A percentile compares a stretch with the other conserved stretches of the same genome.
Evolutionary conservation across 2,113 vertebrate genomes (phyloP).

Genomic region (Ciconia maguari): DNA sequence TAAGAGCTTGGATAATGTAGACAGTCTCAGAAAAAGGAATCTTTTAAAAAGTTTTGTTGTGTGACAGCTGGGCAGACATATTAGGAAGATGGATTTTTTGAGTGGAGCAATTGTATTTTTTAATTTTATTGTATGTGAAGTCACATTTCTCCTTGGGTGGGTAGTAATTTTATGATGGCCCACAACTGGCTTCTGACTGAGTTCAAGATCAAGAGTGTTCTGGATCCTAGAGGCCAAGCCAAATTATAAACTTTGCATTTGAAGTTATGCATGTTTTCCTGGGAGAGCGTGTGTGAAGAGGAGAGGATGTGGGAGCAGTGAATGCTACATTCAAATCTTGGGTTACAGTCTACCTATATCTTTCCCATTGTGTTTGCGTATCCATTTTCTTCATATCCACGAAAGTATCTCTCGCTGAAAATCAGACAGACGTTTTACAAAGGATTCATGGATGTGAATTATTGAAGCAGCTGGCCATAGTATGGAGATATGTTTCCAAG

Average conservation of each 20-base stretch:
- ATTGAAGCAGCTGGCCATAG: conserved; percentile 19
- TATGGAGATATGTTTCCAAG: not conserved
- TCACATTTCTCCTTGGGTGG: not conserved
- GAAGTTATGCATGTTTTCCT: not conserved
- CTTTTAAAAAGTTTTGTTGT: not conserved
- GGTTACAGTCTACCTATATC: conserved; percentile 4
- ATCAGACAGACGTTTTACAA: not conserved
- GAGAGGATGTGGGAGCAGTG: not conserved
- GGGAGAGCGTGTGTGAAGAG: not conserved
- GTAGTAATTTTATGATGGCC: not conserved
- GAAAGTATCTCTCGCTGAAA: not conserved
- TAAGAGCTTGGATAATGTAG: not conserved
- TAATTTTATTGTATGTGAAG: not conserved
- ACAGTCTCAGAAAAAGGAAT: not conserved
- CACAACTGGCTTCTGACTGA: not conserved
- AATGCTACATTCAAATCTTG: conserved; percentile 26
- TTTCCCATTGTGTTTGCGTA: not conserved
- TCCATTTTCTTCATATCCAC: not conserved
- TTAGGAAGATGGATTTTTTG: not conserved
- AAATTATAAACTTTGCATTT: not conserved
- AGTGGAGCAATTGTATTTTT: not conserved
- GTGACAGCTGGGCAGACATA: not conserved
- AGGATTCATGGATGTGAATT: not conserved
- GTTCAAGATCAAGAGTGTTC: not conserved
- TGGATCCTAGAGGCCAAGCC: not conserved